Evolutionary conservation across 2,888 invertebrate species (phyloP), one percentile per base, ranked within the genome.

Genomic region (Limnephilus auricula): DNA sequence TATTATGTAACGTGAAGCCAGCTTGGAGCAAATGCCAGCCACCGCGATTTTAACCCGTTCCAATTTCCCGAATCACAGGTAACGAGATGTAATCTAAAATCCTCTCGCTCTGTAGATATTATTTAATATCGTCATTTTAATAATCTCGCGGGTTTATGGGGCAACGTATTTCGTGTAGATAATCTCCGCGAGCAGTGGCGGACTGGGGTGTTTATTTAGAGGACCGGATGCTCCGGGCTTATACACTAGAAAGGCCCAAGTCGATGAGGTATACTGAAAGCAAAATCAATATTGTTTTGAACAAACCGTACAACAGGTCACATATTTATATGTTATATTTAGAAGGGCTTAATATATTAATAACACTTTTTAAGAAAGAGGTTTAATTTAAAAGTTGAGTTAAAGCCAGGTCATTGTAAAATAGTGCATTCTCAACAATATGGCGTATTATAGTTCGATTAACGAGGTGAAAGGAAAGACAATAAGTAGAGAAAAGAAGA

Each of bases 111-210:
- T 86, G 32, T 86, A 50, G 86, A 65, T 65, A 86, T 86, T 86
- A 86, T 86, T 86, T 34, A 86, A 89, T 82, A 45, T 89, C 89
- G 89, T 89, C 80, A 50, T 87, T 78, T 87, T 87, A 30, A 87
- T 89, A 89, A 89, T 40, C 78, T 89, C 30, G 30, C 34, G 89
- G 79, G 89, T 89, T 89, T 89, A 89, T 37, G 89, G 37, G 45
- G 40, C n/a, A 31, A 30, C 45, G 50, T 86, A 50, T 50, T 32
- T 79, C 78, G 79, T 79, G 78, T 18, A 34, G 37, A 89, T 89
- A 37, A 89, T 89, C 79, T 89, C 79, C 13, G 88, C 9, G 6
- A 31, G 18, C 34, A 65, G 65, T 25, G 25, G 65, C 65, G 65
- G 25, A n/a, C 65, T 65, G 15, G 9, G 65, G 65, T n/a, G 65